phyloP scores from a whole-genome alignment of 2,888 invertebrate genomes.

The Apodemia duryi region DNA sequence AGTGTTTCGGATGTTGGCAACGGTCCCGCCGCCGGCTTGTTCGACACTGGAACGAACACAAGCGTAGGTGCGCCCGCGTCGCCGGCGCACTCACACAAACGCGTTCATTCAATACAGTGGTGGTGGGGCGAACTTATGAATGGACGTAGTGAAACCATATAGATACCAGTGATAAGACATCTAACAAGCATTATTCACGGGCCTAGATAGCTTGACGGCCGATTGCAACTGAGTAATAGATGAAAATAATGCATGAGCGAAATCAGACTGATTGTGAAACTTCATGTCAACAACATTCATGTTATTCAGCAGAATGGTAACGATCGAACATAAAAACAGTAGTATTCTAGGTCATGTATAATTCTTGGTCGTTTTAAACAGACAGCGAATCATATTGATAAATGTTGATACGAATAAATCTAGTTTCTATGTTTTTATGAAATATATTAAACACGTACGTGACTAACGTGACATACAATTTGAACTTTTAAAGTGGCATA shows the following conservation, averaged over 20 bases:
- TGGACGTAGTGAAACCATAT: slow-evolving; percentile 72
- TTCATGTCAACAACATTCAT: not conserved
- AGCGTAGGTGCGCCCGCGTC: slow-evolving; percentile 59
- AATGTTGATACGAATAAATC: no score
- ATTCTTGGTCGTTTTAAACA: not conserved
- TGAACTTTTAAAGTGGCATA: no score
- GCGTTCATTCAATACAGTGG: slow-evolving; percentile 57
- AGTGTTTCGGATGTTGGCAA: slow-evolving; percentile 44
- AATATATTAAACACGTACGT: no score
- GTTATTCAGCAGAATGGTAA: slow-evolving; percentile 7
- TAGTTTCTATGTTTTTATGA: no score
- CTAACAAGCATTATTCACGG: slow-evolving; percentile 56
- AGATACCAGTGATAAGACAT: slow-evolving; percentile 71
- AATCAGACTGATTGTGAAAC: slow-evolving; percentile 36
- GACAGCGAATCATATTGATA: no score
- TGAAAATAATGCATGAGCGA: slow-evolving; percentile 12
- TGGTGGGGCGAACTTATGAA: slow-evolving; percentile 72
- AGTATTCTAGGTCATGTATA: slow-evolving; percentile 7
- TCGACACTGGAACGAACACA: slow-evolving; percentile 49
- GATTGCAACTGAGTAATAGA: slow-evolving; percentile 24
- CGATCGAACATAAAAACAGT: not conserved
- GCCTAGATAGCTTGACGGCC: slow-evolving; percentile 34
- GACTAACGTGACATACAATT: no score
- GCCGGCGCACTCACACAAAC: slow-evolving; percentile 54
- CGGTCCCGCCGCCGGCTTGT: slow-evolving; percentile 49